Base-by-base conservation (phyloP, 2,113 vertebrate species). In the Aramus guarauna region DNA sequence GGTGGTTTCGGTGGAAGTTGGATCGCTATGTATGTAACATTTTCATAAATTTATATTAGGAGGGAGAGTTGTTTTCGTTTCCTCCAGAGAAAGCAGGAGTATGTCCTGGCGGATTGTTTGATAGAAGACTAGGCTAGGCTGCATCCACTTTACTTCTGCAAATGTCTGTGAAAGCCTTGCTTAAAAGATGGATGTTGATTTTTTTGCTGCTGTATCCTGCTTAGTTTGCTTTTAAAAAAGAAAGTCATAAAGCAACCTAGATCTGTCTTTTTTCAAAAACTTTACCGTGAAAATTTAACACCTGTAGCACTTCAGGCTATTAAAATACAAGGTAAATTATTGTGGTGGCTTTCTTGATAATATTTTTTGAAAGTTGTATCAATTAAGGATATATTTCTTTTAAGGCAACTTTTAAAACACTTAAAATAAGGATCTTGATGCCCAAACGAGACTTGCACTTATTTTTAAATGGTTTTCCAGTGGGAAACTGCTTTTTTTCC, bases 1-100 rank as follows among this genome's bases (percentile, higher is more conserved):
- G 99, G 99, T 99, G 99, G 99, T 99, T 99, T 97, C 97, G 99
- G 67, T 99, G 99, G 99, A 99, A 99, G 96, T 93, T 99, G 96
- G 99, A 99, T 97, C 98, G 99, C 97, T 99, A 99, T 52, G 99
- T 99, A 98, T 88, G 97, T 98, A 96, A 94, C 87, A 80, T 72
- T 90, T 89, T 64, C 64, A 62, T 62, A 29, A 32, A 59, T 53
- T 66, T 66, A 24, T 60, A 34, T 11, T 66, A 4, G 21, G 29
- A 27, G 22, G 22, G 32, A 41, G 22, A 4, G 18, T 72, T 79
- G 17, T 67, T 94, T 76, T 41, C 16, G 47, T 50, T 73, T 47
- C 13, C 12, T 72, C 9, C n/a, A 56, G 66, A 68, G 58, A 41
- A 85, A 45, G 63, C 17, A 68, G 34, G 20, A 68, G 18, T 91